A percentile compares a stretch with the other conserved stretches of the same genome.
Evolutionary conservation across 1,140 invertebrate genomes (phyloP).

Genomic region (Paraescarpia echinospica): DNA sequence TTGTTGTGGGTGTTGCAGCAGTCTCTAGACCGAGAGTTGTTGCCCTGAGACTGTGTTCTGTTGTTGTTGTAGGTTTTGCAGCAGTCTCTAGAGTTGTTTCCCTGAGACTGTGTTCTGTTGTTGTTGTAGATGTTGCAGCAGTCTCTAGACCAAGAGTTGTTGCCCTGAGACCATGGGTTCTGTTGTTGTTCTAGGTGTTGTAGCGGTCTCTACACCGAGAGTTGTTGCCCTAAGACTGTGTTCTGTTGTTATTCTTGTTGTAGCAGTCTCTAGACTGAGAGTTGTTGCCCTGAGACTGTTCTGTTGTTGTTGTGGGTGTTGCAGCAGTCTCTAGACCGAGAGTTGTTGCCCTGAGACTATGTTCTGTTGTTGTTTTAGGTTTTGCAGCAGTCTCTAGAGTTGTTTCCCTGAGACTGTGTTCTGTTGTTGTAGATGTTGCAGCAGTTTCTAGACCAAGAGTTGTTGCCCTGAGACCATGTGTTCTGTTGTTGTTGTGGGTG

Average conservation of each 20-base stretch:
- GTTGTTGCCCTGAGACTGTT: not conserved
- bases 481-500: no score
- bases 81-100: not conserved
- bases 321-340: not conserved
- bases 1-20: no score
- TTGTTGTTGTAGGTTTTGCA: not conserved
- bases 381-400: constrained; percentile 88
- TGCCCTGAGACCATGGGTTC: not conserved
- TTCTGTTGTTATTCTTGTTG: not conserved
- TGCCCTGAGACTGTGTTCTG: not conserved
- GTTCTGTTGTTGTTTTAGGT: constrained; percentile 66
- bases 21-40: no score
- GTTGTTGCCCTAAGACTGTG: not conserved
- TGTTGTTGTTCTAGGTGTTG: not conserved
- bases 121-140: not conserved
- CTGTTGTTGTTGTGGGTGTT: not conserved
- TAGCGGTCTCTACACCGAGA: not conserved
- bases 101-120: not conserved
- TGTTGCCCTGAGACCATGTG: no score
- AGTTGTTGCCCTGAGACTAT: not conserved
- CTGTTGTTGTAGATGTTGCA: no score
- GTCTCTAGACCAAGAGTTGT: not conserved
- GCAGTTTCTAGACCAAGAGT: no score
- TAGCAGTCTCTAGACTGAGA: not conserved
- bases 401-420: no score